These are phyloP conservation scores for Odobenus rosmarus DNA, from an alignment of 2,113 vertebrate species.

Conservation along the genomic window DNA sequence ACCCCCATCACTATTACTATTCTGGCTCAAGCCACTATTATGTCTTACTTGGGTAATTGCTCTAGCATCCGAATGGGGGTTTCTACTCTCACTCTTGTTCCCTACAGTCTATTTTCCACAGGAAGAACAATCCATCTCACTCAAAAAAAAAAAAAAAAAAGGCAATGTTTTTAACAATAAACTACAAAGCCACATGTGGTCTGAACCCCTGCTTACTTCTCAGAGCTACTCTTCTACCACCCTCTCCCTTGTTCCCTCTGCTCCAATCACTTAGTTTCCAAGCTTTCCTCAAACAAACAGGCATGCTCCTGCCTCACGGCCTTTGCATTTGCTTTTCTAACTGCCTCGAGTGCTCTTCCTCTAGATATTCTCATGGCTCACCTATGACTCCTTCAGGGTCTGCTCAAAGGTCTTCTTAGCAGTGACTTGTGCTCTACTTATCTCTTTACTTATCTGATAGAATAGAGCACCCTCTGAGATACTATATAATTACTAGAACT, in stretches of 20 bases:
- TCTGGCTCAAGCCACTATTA: background rate
- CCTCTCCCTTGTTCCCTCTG: background rate
- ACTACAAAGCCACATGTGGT: background rate
- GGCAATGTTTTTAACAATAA: background rate
- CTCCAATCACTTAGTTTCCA: background rate
- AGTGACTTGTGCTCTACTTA: background rate
- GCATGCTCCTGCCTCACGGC: background rate
- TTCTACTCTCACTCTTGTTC: background rate
- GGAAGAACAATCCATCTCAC: background rate
- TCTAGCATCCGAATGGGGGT: background rate
- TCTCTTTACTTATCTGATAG: background rate
- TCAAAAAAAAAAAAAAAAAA: conserved; percentile 21
- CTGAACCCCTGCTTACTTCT: background rate
- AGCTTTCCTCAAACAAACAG: background rate
- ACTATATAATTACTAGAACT: background rate
- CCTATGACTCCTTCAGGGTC: background rate
- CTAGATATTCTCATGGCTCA: background rate
- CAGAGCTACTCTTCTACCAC: background rate
- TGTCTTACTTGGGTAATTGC: background rate
- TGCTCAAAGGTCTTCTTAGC: background rate
- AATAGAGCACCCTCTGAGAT: background rate
- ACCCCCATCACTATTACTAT: background rate
- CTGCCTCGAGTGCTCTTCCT: background rate
- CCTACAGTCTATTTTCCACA: background rate
- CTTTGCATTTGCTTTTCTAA: background rate